These are phyloP conservation scores for Dromiciops gliroides DNA, from an alignment of 2,113 vertebrate species.

Conservation along the genomic window DNA sequence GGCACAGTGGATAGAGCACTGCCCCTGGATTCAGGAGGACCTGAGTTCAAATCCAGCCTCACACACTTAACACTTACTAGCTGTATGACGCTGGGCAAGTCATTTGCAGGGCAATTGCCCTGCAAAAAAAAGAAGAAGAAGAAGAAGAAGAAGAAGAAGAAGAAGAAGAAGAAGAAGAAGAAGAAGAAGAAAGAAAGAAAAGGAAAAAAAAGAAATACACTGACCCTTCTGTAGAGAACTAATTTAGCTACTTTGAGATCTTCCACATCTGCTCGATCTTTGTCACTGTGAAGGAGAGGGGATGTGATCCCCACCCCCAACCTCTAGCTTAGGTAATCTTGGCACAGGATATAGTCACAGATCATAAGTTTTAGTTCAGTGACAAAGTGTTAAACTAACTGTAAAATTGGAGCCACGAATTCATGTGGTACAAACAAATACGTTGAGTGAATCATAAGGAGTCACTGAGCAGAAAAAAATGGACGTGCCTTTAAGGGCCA, in stretches of 20 bases:
- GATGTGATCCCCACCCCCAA: background rate
- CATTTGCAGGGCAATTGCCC: too few species aligned
- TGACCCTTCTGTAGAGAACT: conserved; percentile 24
- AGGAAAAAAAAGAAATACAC: conserved; percentile 53
- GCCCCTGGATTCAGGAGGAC: too few species aligned
- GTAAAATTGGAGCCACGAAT: background rate
- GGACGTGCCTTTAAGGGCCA: background rate
- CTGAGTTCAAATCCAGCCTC: too few species aligned
- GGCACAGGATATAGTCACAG: background rate
- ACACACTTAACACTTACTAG: too few species aligned
- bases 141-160: too few species aligned
- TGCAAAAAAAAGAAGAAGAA: too few species aligned
- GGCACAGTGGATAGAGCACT: too few species aligned
- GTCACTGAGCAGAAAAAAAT: background rate
- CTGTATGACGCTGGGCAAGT: too few species aligned
- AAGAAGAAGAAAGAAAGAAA: too few species aligned
- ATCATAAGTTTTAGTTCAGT: background rate
- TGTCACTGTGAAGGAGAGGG: background rate
- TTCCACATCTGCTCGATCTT: background rate
- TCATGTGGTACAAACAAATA: background rate
- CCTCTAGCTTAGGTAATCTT: background rate
- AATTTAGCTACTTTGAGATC: conserved; percentile 7
- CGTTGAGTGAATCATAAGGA: background rate
- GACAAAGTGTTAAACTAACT: background rate
- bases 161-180: too few species aligned